Evolutionary conservation across 2,888 invertebrate species (phyloP).

Genomic region (Cerastis leucographa): DNA sequence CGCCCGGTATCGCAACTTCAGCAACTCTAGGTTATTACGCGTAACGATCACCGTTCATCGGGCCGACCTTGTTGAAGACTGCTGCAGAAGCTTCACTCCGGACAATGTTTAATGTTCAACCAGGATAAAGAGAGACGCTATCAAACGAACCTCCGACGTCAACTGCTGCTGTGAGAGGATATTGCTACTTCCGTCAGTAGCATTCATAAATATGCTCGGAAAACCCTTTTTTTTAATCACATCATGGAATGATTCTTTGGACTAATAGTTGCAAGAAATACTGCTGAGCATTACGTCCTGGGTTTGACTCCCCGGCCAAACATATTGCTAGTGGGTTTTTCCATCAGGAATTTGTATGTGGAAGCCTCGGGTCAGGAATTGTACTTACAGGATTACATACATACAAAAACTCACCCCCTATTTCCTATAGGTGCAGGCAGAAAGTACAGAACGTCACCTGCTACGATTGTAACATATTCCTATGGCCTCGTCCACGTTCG

Average conservation of each 20-base stretch:
- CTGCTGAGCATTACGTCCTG: too few relatives aligned
- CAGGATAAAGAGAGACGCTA: neutral
- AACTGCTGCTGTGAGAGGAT: too few relatives aligned
- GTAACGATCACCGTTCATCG: slow-evolving; percentile 51
- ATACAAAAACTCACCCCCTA: neutral
- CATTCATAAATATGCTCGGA: neutral
- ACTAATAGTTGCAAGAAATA: neutral
- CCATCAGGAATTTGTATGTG: neutral
- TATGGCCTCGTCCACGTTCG: neutral
- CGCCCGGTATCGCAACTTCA: slow-evolving; percentile 52
- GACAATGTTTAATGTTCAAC: neutral
- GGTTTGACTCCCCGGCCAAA: too few relatives aligned
- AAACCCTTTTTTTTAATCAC: neutral
- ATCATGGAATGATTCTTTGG: neutral
- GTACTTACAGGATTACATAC: neutral
- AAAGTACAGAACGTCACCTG: neutral
- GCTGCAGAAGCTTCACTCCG: slow-evolving; percentile 10
- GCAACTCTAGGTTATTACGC: slow-evolving; percentile 59
- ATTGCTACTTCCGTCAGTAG: too few relatives aligned
- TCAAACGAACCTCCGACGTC: neutral
- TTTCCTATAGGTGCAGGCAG: neutral
- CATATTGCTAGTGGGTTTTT: neutral
- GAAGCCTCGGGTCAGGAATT: neutral
- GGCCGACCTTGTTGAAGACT: neutral
- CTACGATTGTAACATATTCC: neutral